phyloP scores from a whole-genome alignment of 2,113 vertebrate species.

The Alces alces region DNA sequence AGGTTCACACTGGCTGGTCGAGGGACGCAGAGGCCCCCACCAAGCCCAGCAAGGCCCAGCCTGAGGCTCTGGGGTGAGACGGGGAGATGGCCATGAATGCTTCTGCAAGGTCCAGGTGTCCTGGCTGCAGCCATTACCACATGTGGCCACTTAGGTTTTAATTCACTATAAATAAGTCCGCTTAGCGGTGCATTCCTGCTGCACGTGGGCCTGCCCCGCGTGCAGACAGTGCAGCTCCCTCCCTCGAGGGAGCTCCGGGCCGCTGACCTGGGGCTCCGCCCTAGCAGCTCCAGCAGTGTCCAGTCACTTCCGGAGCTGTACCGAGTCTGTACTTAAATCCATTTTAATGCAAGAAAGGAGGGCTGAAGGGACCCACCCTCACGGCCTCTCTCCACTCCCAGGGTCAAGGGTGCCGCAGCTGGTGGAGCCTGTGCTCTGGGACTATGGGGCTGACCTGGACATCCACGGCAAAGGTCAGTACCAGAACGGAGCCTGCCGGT shows the following conservation, averaged over 20 bases:
- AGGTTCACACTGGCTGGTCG: background rate
- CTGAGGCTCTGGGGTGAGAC: background rate
- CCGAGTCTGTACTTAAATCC: background rate
- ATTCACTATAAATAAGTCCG: background rate
- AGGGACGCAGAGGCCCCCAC: background rate
- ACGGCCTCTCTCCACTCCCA: constrained; percentile 59
- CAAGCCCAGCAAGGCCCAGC: background rate
- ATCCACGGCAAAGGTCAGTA: constrained; percentile 87
- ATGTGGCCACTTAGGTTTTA: background rate
- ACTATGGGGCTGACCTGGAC: constrained; percentile 89
- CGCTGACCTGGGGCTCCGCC: background rate
- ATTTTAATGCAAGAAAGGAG: accelerated
- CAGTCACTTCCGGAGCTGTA: background rate
- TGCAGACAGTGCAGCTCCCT: background rate
- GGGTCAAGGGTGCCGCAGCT: constrained; percentile 89
- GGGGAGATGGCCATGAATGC: accelerated
- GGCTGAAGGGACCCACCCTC: background rate
- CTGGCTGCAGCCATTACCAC: too few species aligned
- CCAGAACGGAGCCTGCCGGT: accelerated
- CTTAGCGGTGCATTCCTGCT: accelerated
- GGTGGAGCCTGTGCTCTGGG: constrained; percentile 95
- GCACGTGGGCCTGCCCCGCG: accelerated
- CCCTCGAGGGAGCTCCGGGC: background rate
- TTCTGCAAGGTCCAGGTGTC: background rate
- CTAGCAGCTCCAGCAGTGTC: background rate